Percentiles rank a stretch among this genome's conserved stretches.
These are phyloP conservation scores for Ceyx erithaca DNA, from an alignment of 2,797 vertebrate species.

Conservation along the genomic window DNA sequence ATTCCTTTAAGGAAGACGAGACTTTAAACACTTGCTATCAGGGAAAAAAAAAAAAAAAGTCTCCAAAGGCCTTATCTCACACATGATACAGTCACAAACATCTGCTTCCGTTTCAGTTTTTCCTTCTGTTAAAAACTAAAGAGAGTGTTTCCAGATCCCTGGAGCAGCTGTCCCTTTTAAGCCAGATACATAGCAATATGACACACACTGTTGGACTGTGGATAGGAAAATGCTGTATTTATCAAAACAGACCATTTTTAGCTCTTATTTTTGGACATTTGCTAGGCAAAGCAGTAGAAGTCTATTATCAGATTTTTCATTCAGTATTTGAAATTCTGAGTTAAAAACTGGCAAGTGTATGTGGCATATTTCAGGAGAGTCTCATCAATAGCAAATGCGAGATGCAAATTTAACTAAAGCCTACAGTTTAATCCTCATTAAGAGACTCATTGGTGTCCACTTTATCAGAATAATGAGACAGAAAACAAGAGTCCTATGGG, in stretches of 20 bases:
- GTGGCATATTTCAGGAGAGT: not conserved
- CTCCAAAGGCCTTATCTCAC: conserved; percentile 56
- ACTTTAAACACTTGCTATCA: conserved; percentile 57
- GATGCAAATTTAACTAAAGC: conserved; percentile 60
- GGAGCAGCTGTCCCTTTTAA: conserved; percentile 70
- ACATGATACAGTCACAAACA: conserved; percentile 57
- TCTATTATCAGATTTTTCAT: not conserved
- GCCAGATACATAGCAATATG: conserved; percentile 43
- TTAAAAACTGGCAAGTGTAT: not conserved
- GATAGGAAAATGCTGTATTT: conserved; percentile 19
- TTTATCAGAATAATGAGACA: conserved; percentile 68
- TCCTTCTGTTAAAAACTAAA: conserved; percentile 65
- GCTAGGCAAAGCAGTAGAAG: not conserved
- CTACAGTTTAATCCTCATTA: conserved; percentile 67
- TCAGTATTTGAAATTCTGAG: not conserved
- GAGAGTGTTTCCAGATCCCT: conserved; percentile 60
- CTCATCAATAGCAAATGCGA: not conserved
- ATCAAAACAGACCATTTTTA: conserved; percentile 38
- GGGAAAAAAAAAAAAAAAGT: not conserved
- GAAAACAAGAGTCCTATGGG: conserved; percentile 51
- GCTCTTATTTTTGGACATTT: conserved; percentile 3
- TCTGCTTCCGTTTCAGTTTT: conserved; percentile 61
- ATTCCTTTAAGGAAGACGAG: conserved; percentile 66
- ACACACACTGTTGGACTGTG: conserved; percentile 32
- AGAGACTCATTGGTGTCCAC: conserved; percentile 57